A percentile compares a stretch with the other conserved stretches of the same genome.
Evolutionary conservation across 2,797 vertebrate species (phyloP).

Genomic region (Scleropages formosus): DNA sequence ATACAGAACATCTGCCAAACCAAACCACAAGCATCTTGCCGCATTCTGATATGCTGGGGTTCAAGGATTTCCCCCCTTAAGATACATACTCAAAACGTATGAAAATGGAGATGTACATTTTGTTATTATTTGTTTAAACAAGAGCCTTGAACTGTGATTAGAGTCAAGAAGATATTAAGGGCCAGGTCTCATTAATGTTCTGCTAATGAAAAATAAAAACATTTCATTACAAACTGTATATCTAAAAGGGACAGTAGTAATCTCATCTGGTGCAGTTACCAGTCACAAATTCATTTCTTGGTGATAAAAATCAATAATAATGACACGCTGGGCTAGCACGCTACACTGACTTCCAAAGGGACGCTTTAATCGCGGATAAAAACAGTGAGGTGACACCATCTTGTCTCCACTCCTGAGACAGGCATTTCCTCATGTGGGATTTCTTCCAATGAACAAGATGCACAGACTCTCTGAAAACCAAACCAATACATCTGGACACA

Average conservation of each 20-base stretch:
- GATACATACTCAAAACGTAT: neutral
- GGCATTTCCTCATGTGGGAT: too few relatives aligned
- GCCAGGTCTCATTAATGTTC: neutral
- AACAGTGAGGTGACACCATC: too few relatives aligned
- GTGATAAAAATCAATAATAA: neutral
- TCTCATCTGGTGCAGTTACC: neutral
- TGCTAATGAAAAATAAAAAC: neutral
- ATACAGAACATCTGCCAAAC: neutral
- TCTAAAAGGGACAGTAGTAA: neutral
- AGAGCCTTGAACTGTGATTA: neutral
- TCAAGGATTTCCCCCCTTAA: neutral
- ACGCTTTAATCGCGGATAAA: too few relatives aligned
- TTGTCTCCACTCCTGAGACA: too few relatives aligned
- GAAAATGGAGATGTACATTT: neutral
- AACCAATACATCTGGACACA: too few relatives aligned
- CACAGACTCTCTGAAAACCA: too few relatives aligned
- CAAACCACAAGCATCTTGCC: conserved; percentile 10
- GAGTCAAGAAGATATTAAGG: neutral
- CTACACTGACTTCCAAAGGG: neutral
- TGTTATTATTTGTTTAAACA: neutral
- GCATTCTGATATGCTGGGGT: neutral
- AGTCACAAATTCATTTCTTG: neutral
- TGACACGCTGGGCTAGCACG: neutral
- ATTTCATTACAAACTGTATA: neutral
- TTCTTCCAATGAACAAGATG: too few relatives aligned